Evolutionary conservation across 2,113 vertebrate species (phyloP).

Genomic region (Cettia cetti): DNA sequence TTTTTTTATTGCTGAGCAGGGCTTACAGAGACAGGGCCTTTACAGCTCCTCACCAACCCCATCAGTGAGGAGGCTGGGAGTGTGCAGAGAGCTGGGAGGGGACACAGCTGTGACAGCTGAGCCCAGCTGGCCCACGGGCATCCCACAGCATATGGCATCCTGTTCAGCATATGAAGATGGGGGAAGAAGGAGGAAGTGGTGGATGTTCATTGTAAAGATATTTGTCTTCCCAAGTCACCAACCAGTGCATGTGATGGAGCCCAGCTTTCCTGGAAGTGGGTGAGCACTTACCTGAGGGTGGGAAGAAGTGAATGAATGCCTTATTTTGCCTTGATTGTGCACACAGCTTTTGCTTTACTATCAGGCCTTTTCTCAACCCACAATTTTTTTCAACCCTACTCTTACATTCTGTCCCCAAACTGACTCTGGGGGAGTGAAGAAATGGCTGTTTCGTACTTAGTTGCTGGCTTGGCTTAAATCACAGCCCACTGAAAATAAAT

Average conservation of each 20-base stretch:
- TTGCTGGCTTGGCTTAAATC: not conserved
- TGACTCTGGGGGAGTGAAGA: not conserved
- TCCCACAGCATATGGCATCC: no score
- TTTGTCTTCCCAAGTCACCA: not conserved
- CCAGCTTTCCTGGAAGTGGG: not conserved
- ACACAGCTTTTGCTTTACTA: not conserved
- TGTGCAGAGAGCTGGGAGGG: not conserved
- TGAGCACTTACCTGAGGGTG: not conserved
- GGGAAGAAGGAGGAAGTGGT: not conserved
- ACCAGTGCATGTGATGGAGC: not conserved
- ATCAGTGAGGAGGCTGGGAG: not conserved
- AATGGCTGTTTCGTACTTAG: not conserved
- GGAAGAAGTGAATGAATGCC: not conserved
- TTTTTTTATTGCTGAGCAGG: not conserved
- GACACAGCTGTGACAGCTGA: not conserved
- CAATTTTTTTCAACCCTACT: not conserved
- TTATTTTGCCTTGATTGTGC: not conserved
- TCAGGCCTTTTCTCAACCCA: not conserved
- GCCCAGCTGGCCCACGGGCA: not conserved
- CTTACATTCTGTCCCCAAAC: not conserved
- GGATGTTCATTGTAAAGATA: not conserved
- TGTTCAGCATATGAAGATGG: not conserved
- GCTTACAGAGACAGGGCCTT: not conserved
- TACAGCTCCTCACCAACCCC: no score
- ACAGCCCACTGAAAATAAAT: not conserved